phyloP scores from a whole-genome alignment of 2,113 vertebrate species.

The Eidolon helvum region DNA sequence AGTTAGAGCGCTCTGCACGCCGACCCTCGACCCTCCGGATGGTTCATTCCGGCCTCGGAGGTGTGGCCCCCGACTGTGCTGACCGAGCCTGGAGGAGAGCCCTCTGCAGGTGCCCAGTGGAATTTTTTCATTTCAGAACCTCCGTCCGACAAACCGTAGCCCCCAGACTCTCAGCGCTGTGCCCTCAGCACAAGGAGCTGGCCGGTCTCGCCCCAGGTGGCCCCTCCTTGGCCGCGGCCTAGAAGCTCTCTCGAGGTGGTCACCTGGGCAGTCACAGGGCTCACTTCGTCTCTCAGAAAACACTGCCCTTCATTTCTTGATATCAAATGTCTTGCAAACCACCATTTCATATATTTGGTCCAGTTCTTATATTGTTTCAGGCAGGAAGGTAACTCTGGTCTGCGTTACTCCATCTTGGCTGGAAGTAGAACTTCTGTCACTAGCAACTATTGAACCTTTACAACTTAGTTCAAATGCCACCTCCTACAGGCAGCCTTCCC shows the following conservation, averaged over 20 bases:
- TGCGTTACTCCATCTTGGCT: neutral
- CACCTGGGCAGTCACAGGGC: neutral
- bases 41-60: neutral
- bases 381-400: neutral
- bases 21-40: accelerated
- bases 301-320: neutral
- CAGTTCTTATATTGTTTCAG: neutral
- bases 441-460: neutral
- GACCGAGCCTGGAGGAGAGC: too few species aligned
- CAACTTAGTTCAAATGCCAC: neutral
- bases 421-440: neutral
- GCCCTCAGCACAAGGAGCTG: neutral
- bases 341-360: neutral
- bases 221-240: too few species aligned
- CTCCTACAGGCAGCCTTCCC: neutral
- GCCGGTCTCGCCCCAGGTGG: neutral
- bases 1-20: neutral
- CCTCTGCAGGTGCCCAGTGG: too few species aligned
- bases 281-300: neutral
- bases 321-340: neutral
- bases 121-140: neutral
- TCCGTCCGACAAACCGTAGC: neutral
- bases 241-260: neutral
- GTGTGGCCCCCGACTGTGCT: neutral
- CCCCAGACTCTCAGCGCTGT: neutral